phyloP scores from a whole-genome alignment of 2,113 vertebrate genomes.

The Aepyceros melampus region DNA sequence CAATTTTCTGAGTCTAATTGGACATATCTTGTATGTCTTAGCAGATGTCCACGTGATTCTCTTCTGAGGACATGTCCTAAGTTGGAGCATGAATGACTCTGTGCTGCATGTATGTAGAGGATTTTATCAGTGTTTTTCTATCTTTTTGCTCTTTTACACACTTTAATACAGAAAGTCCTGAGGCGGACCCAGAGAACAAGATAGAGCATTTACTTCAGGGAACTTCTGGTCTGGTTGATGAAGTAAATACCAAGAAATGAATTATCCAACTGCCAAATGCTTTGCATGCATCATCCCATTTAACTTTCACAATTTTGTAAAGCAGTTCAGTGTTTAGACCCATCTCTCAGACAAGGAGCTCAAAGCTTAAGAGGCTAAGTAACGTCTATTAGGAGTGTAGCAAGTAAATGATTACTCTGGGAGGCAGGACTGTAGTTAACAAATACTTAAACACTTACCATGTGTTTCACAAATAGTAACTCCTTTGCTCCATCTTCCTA shows the following conservation, averaged over 20 bases:
- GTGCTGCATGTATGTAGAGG: background rate
- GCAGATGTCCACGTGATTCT: background rate
- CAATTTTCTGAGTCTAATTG: background rate
- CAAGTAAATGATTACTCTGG: background rate
- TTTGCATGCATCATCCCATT: accelerated
- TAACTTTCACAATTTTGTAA: background rate
- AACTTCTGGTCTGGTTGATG: background rate
- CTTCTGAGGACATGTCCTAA: background rate
- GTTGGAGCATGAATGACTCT: background rate
- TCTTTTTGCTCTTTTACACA: background rate
- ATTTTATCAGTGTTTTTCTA: background rate
- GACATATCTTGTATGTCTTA: accelerated
- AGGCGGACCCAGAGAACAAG: background rate
- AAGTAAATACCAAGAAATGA: background rate
- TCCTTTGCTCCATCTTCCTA: background rate
- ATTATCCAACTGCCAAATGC: background rate
- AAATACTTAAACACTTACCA: background rate
- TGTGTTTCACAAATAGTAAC: background rate
- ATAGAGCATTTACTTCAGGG: background rate
- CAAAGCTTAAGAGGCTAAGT: background rate
- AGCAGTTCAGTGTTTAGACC: accelerated
- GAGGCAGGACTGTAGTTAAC: background rate
- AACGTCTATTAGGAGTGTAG: background rate
- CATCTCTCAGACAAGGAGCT: background rate
- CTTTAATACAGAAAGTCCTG: background rate